Percentiles rank a stretch among this genome's conserved stretches.
Conservation (phyloP, 2,888 invertebrate species). For the Stenotaenia linearis region DNA sequence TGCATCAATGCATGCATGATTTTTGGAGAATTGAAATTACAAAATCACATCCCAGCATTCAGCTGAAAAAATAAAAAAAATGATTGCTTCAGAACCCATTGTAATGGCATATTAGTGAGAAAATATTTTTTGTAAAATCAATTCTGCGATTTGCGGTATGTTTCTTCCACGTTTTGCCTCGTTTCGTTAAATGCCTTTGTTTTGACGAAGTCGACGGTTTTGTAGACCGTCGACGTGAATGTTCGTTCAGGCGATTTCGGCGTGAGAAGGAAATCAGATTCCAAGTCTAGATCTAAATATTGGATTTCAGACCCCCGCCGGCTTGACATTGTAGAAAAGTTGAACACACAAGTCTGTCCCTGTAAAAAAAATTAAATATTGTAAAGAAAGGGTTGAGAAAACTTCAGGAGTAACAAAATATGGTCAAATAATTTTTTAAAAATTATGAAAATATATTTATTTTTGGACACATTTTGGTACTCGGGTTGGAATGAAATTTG, state of each 20-base stretch:
- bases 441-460: too few relatives aligned
- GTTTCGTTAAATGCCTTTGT: constrained; percentile 88
- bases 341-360: constrained; percentile 47
- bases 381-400: too few relatives aligned
- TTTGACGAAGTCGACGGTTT: constrained; percentile 88
- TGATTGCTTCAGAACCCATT: not conserved
- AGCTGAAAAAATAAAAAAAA: not conserved
- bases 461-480: not conserved
- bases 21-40: not conserved
- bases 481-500: not conserved
- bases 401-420: too few relatives aligned
- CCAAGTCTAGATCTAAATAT: constrained; percentile 80
- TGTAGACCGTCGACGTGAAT: constrained; percentile 62
- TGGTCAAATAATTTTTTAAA: too few relatives aligned
- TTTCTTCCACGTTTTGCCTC: constrained; percentile 67
- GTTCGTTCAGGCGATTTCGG: constrained; percentile 42
- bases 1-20: too few relatives aligned
- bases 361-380: constrained; percentile 38
- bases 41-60: not conserved
- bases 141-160: constrained; percentile 36
- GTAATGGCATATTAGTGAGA: not conserved
- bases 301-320: constrained; percentile 54
- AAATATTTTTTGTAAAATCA: not conserved
- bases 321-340: not conserved
- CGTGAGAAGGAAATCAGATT: constrained; percentile 49